Percentiles rank a stretch among this genome's conserved stretches.
Conservation (phyloP, 2,888 invertebrate genomes). For the Phalera bucephala region DNA sequence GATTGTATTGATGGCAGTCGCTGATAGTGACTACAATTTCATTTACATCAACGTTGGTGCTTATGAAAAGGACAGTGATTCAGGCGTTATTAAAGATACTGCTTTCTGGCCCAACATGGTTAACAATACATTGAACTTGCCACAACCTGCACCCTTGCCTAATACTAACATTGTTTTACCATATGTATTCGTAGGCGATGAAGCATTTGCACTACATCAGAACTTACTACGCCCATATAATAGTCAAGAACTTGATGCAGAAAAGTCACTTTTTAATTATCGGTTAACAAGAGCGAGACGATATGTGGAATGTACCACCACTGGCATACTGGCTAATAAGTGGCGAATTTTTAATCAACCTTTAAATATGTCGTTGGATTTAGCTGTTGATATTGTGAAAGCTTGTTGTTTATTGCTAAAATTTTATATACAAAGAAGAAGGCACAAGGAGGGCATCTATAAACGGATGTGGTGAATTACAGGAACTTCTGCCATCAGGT, state of each 20-base stretch:
- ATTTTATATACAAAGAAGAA: conserved; percentile 6
- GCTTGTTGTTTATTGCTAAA: conserved; percentile 10
- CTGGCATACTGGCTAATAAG: conserved; percentile 14
- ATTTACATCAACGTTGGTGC: conserved; percentile 11
- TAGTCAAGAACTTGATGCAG: conserved; percentile 9
- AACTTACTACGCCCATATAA: conserved; percentile 14
- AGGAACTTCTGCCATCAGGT: conserved; percentile 2
- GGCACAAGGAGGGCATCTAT: conserved; percentile 2
- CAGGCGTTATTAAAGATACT: conserved; percentile 9
- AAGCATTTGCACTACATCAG: conserved; percentile 13
- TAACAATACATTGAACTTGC: conserved; percentile 7
- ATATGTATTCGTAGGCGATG: conserved; percentile 15
- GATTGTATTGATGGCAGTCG: conserved; percentile 10
- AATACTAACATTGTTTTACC: conserved; percentile 3
- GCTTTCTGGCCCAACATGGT: conserved; percentile 2
- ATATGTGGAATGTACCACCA: conserved; percentile 13
- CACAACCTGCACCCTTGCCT: conserved; percentile 3
- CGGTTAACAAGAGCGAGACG: conserved; percentile 13
- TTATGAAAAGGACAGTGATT: conserved; percentile 19
- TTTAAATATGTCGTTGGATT: conserved; percentile 7
- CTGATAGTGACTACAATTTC: conserved; percentile 7
- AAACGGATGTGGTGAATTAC: conserved; percentile 5
- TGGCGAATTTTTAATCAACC: conserved; percentile 18
- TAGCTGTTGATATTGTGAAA: conserved; percentile 4
- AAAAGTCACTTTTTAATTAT: conserved; percentile 13